Percentiles rank a stretch among this genome's conserved stretches.
Conservation (phyloP, 2,113 vertebrate genomes). For the Hassar affinis region DNA sequence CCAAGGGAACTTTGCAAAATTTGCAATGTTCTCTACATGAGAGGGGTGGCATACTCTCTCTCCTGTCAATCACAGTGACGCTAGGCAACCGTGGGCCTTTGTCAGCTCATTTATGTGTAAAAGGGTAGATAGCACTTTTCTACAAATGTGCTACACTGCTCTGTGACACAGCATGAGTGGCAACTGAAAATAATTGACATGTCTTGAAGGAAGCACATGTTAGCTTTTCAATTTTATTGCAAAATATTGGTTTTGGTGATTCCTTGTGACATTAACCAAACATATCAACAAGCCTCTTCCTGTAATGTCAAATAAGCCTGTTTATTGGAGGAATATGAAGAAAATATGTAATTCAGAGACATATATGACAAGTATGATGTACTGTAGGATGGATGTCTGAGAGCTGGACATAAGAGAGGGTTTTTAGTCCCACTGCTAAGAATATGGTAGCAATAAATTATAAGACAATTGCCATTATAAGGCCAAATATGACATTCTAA, state of each 20-base stretch:
- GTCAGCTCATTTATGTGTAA: background rate
- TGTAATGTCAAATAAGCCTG: background rate
- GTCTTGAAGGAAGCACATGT: no score
- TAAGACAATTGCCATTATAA: conserved; percentile 26
- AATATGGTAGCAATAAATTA: conserved; percentile 25
- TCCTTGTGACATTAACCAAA: background rate
- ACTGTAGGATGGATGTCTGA: background rate
- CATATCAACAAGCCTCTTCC: background rate
- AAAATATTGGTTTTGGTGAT: background rate
- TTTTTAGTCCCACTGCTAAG: conserved; percentile 15
- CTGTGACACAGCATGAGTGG: background rate
- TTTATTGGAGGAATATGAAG: background rate
- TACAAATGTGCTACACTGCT: background rate
- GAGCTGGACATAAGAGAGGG: background rate
- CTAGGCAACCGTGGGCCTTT: background rate
- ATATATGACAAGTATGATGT: background rate
- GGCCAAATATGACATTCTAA: conserved; percentile 18
- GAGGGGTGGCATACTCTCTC: background rate
- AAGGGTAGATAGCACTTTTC: background rate
- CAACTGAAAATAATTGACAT: background rate
- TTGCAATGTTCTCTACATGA: background rate
- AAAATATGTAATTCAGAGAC: background rate
- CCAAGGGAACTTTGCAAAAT: background rate
- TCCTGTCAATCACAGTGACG: background rate
- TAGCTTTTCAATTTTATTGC: background rate